Conservation (phyloP, 2,797 vertebrate genomes). For the Rallus crepitans region DNA sequence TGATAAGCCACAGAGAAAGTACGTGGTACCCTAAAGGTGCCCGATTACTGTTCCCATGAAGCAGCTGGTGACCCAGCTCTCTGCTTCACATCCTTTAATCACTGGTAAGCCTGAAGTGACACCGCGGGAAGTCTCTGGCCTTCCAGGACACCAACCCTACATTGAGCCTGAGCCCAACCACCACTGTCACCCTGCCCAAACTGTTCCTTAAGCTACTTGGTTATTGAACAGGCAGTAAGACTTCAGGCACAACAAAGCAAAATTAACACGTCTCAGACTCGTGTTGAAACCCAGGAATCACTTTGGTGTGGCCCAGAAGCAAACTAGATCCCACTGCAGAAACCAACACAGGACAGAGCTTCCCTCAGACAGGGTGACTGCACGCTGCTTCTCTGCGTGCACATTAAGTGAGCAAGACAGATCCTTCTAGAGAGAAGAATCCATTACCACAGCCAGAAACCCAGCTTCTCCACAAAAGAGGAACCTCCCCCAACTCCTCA, state of each 20-base stretch:
- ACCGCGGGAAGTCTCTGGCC: not conserved
- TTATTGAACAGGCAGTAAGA: not conserved
- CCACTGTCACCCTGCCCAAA: not conserved
- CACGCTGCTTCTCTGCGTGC: not conserved
- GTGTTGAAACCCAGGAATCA: not conserved
- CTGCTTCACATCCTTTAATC: not conserved
- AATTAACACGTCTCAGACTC: fast-evolving
- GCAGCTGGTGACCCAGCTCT: not conserved
- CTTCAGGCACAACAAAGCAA: not conserved
- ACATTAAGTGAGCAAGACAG: not conserved
- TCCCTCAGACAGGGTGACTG: not conserved
- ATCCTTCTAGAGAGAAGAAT: not conserved
- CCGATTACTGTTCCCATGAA: not conserved
- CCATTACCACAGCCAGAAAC: not conserved
- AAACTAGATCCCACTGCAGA: not conserved
- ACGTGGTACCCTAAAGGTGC: not conserved
- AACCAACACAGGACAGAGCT: fast-evolving
- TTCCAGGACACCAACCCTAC: not conserved
- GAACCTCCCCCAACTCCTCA: not conserved
- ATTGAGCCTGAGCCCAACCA: not conserved
- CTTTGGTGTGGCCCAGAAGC: fast-evolving
- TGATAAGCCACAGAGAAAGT: not conserved
- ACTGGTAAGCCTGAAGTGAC: not conserved
- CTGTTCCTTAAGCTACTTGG: not conserved
- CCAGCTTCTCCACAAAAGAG: not conserved